Percentiles rank a stretch among this genome's conserved stretches.
Evolutionary conservation across 2,888 invertebrate genomes (phyloP).

Genomic region (Camponotus fellah): DNA sequence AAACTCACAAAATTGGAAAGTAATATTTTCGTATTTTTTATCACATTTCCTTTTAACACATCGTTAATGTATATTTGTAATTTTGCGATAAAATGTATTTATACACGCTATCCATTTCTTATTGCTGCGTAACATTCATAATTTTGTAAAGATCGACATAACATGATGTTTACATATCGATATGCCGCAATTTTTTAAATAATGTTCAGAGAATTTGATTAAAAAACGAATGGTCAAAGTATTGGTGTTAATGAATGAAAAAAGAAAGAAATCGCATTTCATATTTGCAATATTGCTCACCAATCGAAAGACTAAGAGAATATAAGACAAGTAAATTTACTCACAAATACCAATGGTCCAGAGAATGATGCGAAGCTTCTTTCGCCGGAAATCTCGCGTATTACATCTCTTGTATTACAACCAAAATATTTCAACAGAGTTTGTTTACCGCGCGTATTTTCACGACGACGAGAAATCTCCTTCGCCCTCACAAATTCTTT

Average conservation of each 20-base stretch:
- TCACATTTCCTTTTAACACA: conserved; percentile 6
- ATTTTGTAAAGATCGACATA: conserved; percentile 18
- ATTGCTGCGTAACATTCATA: not conserved
- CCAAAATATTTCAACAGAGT: conserved; percentile 39
- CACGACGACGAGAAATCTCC: conserved; percentile 37
- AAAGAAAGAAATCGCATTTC: not conserved
- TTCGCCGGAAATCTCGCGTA: not conserved
- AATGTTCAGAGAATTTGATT: conserved; percentile 14
- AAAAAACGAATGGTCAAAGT: not conserved
- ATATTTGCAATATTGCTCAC: not conserved
- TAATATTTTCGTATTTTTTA: not conserved
- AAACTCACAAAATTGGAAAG: conserved; percentile 18
- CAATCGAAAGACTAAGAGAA: not conserved
- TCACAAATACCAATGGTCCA: not conserved
- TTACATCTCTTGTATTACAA: conserved; percentile 20
- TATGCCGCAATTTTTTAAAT: not conserved
- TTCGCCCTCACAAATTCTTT: not conserved
- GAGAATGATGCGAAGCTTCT: not conserved
- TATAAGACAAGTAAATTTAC: conserved; percentile 26
- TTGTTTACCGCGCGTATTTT: conserved; percentile 67
- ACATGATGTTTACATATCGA: not conserved
- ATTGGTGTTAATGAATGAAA: not conserved
- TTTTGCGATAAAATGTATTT: conserved; percentile 2
- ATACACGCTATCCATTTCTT: not conserved
- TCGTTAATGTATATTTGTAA: not conserved